Evolutionary conservation across 2,797 vertebrate genomes (phyloP).

Genomic region (Octomys mimax): DNA sequence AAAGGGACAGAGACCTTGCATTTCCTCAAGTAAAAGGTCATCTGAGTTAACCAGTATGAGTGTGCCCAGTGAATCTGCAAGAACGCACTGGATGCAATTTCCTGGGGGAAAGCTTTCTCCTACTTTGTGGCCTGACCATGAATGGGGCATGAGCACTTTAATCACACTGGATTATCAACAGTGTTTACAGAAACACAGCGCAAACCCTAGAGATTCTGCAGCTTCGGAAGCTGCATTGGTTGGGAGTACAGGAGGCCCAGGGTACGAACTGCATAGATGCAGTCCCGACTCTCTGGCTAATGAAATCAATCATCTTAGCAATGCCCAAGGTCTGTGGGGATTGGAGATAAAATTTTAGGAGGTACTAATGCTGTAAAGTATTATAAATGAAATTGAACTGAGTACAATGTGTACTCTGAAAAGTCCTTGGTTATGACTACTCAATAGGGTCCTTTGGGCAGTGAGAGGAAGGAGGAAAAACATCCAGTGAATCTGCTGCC

Average conservation of each 20-base stretch:
- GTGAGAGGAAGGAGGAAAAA: slow-evolving; percentile 48
- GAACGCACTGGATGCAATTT: background rate
- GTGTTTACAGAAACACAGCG: background rate
- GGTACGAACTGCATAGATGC: background rate
- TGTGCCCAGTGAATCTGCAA: background rate
- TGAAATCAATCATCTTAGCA: slow-evolving; percentile 59
- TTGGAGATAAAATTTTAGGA: slow-evolving; percentile 54
- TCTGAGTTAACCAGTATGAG: background rate
- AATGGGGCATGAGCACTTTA: slow-evolving; percentile 31
- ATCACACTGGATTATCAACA: background rate
- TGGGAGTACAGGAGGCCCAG: slow-evolving; percentile 7
- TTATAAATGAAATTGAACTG: slow-evolving; percentile 62
- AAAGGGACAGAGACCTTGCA: slow-evolving; percentile 12
- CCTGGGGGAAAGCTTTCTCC: slow-evolving; percentile 39
- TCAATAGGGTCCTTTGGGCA: slow-evolving; percentile 34
- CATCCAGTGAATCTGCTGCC: slow-evolving; percentile 39
- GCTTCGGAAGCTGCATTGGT: slow-evolving; percentile 35
- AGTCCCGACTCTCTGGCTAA: slow-evolving; percentile 55
- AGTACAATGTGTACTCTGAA: slow-evolving; percentile 63
- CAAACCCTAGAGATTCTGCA: slow-evolving; percentile 54
- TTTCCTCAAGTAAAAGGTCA: slow-evolving; percentile 64
- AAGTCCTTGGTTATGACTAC: slow-evolving; percentile 28
- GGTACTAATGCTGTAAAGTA: slow-evolving; percentile 55
- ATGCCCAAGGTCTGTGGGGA: background rate
- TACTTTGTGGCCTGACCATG: background rate